A percentile compares a stretch with the other conserved stretches of the same genome.
These are phyloP conservation scores for Monochamus alternatus DNA, from an alignment of 2,888 invertebrate genomes.

Conservation along the genomic window DNA sequence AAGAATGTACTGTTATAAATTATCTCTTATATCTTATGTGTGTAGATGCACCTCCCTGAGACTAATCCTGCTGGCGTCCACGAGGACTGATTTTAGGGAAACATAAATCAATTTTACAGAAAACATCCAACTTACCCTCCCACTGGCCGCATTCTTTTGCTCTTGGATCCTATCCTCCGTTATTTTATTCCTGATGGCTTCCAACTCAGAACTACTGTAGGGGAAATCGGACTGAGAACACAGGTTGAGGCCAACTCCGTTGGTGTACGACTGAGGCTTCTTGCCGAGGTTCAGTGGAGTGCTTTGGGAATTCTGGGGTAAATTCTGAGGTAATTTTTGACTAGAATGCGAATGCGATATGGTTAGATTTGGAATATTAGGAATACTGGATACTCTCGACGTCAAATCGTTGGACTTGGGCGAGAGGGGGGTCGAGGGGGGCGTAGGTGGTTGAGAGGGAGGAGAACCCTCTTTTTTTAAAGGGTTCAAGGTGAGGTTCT, in stretches of 20 bases:
- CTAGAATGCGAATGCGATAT: slow-evolving; percentile 64
- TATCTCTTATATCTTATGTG: too few species aligned
- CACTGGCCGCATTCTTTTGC: slow-evolving; percentile 50
- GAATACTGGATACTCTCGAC: slow-evolving; percentile 50
- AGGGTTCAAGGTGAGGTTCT: slow-evolving; percentile 68
- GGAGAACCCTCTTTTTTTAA: slow-evolving; percentile 64
- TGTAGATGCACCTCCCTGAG: too few species aligned
- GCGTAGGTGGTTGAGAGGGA: slow-evolving; percentile 72
- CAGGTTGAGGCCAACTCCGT: slow-evolving; percentile 38
- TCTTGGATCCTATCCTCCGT: slow-evolving; percentile 52
- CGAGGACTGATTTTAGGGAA: too few species aligned
- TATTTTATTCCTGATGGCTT: slow-evolving; percentile 54
- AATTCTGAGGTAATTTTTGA: slow-evolving; percentile 66
- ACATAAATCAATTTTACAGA: too few species aligned
- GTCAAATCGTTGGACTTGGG: slow-evolving; percentile 63
- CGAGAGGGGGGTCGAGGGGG: slow-evolving; percentile 71
- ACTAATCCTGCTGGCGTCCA: too few species aligned
- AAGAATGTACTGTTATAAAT: too few species aligned
- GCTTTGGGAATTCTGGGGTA: slow-evolving; percentile 47
- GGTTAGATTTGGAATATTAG: slow-evolving; percentile 61
- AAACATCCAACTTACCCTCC: slow-evolving; percentile 54
- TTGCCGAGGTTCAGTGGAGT: slow-evolving; percentile 51
- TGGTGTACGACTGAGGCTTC: slow-evolving; percentile 43
- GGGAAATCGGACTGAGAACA: slow-evolving; percentile 51
- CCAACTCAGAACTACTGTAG: slow-evolving; percentile 52